These are phyloP conservation scores for Tonatia bakeri DNA, from an alignment of 2,113 vertebrate genomes.

Conservation along the genomic window DNA sequence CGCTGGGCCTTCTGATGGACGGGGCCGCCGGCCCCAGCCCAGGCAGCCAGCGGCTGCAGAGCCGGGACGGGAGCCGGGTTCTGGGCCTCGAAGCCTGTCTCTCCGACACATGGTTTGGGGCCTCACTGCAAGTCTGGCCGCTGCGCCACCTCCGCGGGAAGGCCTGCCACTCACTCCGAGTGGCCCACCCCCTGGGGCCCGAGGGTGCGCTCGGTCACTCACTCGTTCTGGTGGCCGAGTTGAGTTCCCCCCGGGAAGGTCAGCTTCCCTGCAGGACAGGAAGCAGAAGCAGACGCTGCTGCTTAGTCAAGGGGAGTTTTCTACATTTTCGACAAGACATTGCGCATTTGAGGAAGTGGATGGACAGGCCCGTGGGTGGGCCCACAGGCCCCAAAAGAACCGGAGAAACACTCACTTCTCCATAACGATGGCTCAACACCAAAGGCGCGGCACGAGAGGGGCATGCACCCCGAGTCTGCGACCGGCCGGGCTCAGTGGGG, in stretches of 20 bases:
- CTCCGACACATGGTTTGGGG: background rate
- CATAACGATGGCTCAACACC: accelerated
- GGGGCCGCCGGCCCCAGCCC: background rate
- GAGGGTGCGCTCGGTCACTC: too few species aligned
- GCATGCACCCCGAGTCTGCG: background rate
- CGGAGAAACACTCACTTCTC: background rate
- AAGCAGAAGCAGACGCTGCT: constrained; percentile 29
- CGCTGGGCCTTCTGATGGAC: background rate
- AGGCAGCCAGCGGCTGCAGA: background rate
- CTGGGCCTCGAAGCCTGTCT: too few species aligned
- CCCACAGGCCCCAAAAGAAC: accelerated
- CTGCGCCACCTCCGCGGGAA: background rate
- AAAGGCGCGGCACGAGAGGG: background rate
- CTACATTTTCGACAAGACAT: background rate
- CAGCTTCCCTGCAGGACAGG: constrained; percentile 39
- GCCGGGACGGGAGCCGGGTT: background rate
- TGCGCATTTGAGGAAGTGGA: background rate
- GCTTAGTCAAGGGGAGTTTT: constrained; percentile 45
- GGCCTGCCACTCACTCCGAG: background rate
- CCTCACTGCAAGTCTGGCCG: background rate
- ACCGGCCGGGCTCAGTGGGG: accelerated
- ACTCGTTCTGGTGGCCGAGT: background rate
- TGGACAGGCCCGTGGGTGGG: background rate
- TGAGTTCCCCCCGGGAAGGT: constrained; percentile 15
- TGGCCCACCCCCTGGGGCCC: background rate